Percentiles rank a stretch among this genome's conserved stretches.
phyloP scores from a whole-genome alignment of 2,797 vertebrate genomes.

The Callimico goeldii region DNA sequence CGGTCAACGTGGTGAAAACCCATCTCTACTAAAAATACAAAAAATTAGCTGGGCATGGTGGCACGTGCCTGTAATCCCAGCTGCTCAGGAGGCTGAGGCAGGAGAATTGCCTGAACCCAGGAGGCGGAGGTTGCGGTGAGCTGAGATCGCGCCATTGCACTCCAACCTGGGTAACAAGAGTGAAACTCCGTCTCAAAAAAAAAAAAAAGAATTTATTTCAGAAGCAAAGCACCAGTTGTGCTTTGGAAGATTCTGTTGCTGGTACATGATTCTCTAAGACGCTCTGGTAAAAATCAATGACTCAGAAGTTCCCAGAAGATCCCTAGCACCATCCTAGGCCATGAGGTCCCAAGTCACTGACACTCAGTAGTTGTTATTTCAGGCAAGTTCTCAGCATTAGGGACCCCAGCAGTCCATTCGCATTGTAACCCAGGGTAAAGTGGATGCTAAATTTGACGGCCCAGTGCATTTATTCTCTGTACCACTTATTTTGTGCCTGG shows the following conservation, averaged over 20 bases:
- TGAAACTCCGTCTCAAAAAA: too few species aligned
- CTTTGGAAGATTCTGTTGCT: background rate
- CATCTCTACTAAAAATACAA: too few species aligned
- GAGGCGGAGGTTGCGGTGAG: too few species aligned
- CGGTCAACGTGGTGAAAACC: too few species aligned
- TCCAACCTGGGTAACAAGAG: too few species aligned
- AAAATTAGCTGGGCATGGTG: too few species aligned
- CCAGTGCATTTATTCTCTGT: background rate
- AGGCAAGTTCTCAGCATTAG: background rate
- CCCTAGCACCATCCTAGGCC: background rate
- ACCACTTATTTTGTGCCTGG: background rate
- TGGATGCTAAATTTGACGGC: background rate
- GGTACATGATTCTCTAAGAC: background rate
- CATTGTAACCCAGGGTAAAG: background rate
- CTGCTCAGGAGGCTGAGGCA: too few species aligned
- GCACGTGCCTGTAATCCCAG: too few species aligned
- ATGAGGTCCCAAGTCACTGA: background rate
- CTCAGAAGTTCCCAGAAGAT: background rate
- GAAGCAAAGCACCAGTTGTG: slow-evolving; percentile 20
- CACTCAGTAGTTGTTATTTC: background rate
- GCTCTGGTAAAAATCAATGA: background rate
- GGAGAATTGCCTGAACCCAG: too few species aligned
- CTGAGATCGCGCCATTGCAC: too few species aligned
- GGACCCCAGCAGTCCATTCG: background rate
- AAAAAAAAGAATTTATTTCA: background rate